Percentiles rank a stretch among this genome's conserved stretches.
These are phyloP conservation scores for Ammodytes dubius DNA, from an alignment of 2,113 vertebrate genomes.

Conservation along the genomic window DNA sequence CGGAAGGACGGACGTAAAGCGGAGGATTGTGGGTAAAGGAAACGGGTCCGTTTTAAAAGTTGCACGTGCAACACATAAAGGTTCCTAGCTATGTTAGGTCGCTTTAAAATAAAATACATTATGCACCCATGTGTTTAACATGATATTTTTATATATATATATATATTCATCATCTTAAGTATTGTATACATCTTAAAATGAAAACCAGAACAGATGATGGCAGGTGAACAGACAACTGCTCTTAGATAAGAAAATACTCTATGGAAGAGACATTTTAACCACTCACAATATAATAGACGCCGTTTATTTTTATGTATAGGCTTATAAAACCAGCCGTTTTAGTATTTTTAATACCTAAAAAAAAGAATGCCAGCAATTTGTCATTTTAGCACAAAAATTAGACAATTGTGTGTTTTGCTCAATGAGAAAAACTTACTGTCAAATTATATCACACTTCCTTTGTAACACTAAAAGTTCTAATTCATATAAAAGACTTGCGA, in stretches of 20 bases:
- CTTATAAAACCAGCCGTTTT: neutral
- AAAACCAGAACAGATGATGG: too few species aligned
- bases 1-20: conserved; percentile 70
- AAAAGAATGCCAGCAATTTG: neutral
- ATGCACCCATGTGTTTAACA: too few species aligned
- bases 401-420: neutral
- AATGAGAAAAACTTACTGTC: neutral
- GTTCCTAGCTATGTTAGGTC: neutral
- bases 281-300: neutral
- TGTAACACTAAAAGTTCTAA: too few species aligned
- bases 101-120: neutral
- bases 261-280: neutral
- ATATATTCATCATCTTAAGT: too few species aligned
- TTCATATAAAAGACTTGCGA: too few species aligned
- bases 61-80: neutral
- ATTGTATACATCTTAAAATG: too few species aligned
- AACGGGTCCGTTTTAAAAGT: conserved; percentile 34
- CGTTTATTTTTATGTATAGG: neutral
- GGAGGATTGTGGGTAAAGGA: conserved; percentile 74
- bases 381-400: neutral
- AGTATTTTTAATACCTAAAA: neutral
- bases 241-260: too few species aligned
- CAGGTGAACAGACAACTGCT: too few species aligned
- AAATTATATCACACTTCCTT: neutral
- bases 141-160: too few species aligned